Evolutionary conservation across 2,888 invertebrate species (phyloP).

Genomic region (Cataglyphis albicans): DNA sequence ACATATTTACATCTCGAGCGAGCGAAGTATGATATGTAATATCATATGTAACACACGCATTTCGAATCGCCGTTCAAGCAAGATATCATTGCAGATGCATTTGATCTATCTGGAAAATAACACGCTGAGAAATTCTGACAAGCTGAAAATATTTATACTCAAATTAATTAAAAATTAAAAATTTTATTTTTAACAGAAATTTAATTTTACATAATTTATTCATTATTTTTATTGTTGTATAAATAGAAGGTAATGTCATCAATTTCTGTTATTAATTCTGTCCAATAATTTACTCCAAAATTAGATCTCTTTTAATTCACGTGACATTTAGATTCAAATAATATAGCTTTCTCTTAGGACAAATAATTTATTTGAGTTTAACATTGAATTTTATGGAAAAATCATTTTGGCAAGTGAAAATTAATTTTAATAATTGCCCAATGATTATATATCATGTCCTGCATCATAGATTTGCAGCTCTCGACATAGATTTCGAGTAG

Average conservation of each 20-base stretch:
- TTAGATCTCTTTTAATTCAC: slow-evolving; percentile 3
- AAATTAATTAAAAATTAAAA: not conserved
- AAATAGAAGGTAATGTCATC: not conserved
- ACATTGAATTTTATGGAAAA: slow-evolving; percentile 42
- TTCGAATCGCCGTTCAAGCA: slow-evolving; percentile 10
- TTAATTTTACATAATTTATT: not conserved
- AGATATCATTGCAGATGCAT: slow-evolving; percentile 20
- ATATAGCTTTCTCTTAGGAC: slow-evolving; percentile 12
- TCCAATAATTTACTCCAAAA: slow-evolving; percentile 3
- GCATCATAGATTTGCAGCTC: slow-evolving; percentile 23
- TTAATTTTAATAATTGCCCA: slow-evolving; percentile 35
- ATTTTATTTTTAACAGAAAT: not conserved
- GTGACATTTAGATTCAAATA: slow-evolving; percentile 17
- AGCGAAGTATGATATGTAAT: not conserved
- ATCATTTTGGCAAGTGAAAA: slow-evolving; percentile 19
- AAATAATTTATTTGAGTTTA: slow-evolving; percentile 26
- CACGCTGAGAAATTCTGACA: not conserved
- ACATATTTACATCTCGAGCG: slow-evolving; percentile 39
- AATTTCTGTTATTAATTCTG: not conserved
- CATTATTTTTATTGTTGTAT: not conserved
- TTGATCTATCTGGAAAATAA: not conserved
- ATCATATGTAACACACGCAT: not conserved
- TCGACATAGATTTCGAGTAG: slow-evolving; percentile 26
- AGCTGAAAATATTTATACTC: not conserved
- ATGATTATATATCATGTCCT: slow-evolving; percentile 27